Evolutionary conservation across 2,113 vertebrate species (phyloP), one percentile per base, ranked within the genome.

Genomic region (Pyxicephalus adspersus): DNA sequence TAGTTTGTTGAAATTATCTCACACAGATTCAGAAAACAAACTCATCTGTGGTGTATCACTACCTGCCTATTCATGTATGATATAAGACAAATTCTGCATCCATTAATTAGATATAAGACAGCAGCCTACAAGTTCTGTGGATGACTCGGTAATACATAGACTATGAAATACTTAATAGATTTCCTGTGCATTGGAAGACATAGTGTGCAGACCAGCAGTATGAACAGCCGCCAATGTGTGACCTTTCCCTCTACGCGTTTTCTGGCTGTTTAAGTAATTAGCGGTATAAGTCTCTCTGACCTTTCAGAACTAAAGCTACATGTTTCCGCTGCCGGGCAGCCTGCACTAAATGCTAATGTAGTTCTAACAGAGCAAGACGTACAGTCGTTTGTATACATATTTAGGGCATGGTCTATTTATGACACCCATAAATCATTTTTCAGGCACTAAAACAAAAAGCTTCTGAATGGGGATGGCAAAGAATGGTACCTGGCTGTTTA

Each of bases 231-330:
- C 23, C 60, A 72, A 65, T 38, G 67, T 8, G 45, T 38, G 78
- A 81, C 78, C 67, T 81, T 81, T 81, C 68, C 45, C 58, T 61
- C 67, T n/a, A 52, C 67, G 19, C 22, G n/a, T 72, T 81, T 81
- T 81, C 78, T 81, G 64, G 67, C 29, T 73, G 50, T 28, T 64
- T 81, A 64, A 64, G 67, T 71, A 51, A 81, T 81, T 81, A 81
- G 78, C 22, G 52, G 55, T 52, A 66, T 60, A 80, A 81, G 73
- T 72, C 26, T n/a, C n/a, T n/a, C n/a, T 81, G 78, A 81, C 78
- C 78, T 81, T 81, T 81, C 72, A 29, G 60, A 73, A 19, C 55
- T 54, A 25, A 26, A n/a, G n/a, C n/a, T n/a, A n/a, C n/a, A n/a
- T n/a, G n/a, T n/a, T n/a, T n/a, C n/a, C n/a, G n/a, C n/a, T n/a